Evolutionary conservation across 2,113 vertebrate genomes (phyloP).

Genomic region (Bungarus multicinctus): DNA sequence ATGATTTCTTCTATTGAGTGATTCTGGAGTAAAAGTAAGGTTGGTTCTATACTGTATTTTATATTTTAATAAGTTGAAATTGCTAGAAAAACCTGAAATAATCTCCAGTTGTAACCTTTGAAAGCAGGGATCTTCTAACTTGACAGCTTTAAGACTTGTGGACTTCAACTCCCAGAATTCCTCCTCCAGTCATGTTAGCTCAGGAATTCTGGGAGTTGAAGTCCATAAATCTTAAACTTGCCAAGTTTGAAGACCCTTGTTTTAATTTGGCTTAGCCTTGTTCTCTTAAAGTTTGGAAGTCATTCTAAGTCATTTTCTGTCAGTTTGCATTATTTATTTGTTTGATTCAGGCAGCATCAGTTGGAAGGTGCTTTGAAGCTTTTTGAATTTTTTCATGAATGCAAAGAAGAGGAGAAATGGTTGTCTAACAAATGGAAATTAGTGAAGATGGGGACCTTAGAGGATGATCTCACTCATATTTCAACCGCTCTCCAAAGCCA

Average conservation of each 20-base stretch:
- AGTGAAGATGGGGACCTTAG: slow-evolving; percentile 65
- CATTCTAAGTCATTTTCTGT: no score
- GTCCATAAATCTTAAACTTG: no score
- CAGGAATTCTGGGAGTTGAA: no score
- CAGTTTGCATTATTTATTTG: background rate
- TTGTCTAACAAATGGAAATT: slow-evolving; percentile 73
- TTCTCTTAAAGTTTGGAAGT: no score
- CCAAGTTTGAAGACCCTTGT: no score
- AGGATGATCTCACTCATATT: slow-evolving; percentile 78
- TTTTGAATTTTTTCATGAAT: slow-evolving; percentile 80
- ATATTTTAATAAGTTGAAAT: background rate
- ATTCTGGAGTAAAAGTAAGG: background rate
- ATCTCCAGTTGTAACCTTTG: background rate
- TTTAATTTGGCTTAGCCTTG: no score
- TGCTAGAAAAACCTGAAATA: background rate
- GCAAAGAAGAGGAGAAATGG: slow-evolving; percentile 83
- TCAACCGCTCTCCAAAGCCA: slow-evolving; percentile 76
- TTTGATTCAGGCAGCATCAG: slow-evolving; percentile 68
- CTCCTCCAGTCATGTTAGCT: no score
- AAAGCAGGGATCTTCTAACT: no score
- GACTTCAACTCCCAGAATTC: no score
- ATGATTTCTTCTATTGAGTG: background rate
- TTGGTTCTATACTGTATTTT: background rate
- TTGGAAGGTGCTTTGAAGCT: slow-evolving; percentile 75
- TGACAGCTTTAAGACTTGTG: no score